phyloP scores from a whole-genome alignment of 2,113 vertebrate species.

The Mustela lutreola region DNA sequence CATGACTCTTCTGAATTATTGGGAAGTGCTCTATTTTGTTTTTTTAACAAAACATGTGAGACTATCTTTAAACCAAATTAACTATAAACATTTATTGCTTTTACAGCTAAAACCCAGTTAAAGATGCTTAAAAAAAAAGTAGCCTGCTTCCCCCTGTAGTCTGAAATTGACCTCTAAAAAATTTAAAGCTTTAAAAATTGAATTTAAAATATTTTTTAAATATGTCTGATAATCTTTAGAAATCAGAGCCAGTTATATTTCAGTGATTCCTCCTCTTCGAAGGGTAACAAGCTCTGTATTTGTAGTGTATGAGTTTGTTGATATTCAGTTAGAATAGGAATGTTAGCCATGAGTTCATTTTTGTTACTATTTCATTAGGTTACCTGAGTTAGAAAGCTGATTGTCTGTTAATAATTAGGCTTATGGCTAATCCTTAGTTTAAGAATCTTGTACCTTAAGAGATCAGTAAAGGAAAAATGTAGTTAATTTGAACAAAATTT shows the following conservation, averaged over 20 bases:
- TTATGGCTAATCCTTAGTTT: conserved; percentile 34
- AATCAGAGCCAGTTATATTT: background rate
- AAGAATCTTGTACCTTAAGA: conserved; percentile 44
- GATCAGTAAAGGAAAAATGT: conserved; percentile 24
- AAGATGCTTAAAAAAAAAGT: background rate
- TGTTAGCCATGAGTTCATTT: background rate
- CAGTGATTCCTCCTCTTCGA: background rate
- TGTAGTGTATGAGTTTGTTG: background rate
- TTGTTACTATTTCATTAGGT: conserved; percentile 6
- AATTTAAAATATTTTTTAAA: background rate
- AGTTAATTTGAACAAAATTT: conserved; percentile 36
- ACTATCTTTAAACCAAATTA: background rate
- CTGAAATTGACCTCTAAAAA: conserved; percentile 17
- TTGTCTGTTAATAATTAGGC: background rate
- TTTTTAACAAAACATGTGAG: background rate
- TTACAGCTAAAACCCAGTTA: conserved; percentile 35
- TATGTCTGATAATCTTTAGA: background rate
- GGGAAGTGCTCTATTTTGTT: background rate
- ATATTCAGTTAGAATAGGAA: background rate
- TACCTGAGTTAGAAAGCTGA: conserved; percentile 7
- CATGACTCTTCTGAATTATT: background rate
- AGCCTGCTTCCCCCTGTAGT: background rate
- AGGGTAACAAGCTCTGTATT: background rate
- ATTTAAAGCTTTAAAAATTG: conserved; percentile 33
- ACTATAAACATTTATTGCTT: conserved; percentile 20